Evolutionary conservation across 2,888 invertebrate species (phyloP).

Genomic region (Eurois occulta): DNA sequence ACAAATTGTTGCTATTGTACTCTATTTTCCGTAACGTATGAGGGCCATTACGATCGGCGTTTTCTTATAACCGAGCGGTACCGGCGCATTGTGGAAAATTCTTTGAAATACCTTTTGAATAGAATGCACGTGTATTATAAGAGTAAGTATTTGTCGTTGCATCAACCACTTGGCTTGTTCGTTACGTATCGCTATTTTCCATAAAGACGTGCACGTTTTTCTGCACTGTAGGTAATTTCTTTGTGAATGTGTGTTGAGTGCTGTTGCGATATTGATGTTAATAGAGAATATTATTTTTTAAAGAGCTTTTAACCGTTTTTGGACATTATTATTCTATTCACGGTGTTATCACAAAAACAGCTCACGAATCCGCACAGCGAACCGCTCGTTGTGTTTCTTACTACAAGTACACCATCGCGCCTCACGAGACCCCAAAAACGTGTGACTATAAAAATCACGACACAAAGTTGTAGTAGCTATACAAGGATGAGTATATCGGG

Average conservation of each 20-base stretch:
- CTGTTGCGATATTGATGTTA: slow-evolving; percentile 14
- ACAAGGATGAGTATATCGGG: slow-evolving; percentile 63
- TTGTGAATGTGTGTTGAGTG: background rate
- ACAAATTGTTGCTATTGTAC: slow-evolving; percentile 76
- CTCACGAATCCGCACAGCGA: slow-evolving; percentile 23
- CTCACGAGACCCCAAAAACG: slow-evolving; percentile 50
- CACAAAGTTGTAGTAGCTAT: slow-evolving; percentile 32
- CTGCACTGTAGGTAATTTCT: background rate
- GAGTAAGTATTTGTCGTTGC: slow-evolving; percentile 60
- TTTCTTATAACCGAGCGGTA: slow-evolving; percentile 66
- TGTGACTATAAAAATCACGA: slow-evolving; percentile 65
- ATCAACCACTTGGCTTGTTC: slow-evolving; percentile 51
- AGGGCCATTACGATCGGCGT: slow-evolving; percentile 64
- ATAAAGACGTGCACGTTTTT: slow-evolving; percentile 18
- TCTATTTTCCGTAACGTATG: slow-evolving; percentile 70
- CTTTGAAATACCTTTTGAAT: slow-evolving; percentile 67
- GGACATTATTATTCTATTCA: slow-evolving; percentile 18
- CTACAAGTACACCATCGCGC: slow-evolving; percentile 23
- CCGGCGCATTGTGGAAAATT: slow-evolving; percentile 61
- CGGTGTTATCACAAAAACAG: slow-evolving; percentile 1
- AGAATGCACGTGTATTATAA: slow-evolving; percentile 62
- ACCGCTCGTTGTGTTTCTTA: slow-evolving; percentile 4
- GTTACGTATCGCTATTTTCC: slow-evolving; percentile 23
- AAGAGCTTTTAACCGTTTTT: slow-evolving; percentile 9
- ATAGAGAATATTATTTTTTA: slow-evolving; percentile 9